phyloP scores from a whole-genome alignment of 64 coral and sea anemone genomes.

The Trachythela sp. region DNA sequence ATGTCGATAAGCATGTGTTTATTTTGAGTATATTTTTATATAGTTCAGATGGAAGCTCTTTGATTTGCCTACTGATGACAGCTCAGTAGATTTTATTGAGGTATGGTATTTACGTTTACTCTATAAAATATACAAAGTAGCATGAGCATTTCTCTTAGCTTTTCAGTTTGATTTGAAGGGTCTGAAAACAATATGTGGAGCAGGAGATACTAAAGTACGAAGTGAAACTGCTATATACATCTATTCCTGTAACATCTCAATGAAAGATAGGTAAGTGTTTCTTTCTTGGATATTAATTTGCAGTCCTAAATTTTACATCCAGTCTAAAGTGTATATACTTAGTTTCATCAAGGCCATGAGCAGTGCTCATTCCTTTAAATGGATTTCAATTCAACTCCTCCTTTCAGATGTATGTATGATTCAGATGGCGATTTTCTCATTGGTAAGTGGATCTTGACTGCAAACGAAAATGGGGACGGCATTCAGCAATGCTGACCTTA shows the following conservation, averaged over 20 bases:
- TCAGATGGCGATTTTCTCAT: constrained; percentile 94
- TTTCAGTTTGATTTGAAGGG: constrained; percentile 24
- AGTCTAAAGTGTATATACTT: no score
- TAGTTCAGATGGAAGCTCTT: constrained; percentile 89
- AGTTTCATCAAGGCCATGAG: no score
- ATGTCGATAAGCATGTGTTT: no score
- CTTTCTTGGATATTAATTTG: neutral
- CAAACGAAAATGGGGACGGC: no score
- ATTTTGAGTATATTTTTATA: neutral
- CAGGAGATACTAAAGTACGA: constrained; percentile 55
- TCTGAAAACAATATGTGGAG: constrained; percentile 73
- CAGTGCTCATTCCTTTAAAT: no score
- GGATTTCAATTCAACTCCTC: no score
- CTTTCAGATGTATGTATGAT: constrained; percentile 78
- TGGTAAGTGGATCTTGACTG: constrained; percentile 30
- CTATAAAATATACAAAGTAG: neutral
- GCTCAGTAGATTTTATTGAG: constrained; percentile 65
- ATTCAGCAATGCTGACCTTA: no score
- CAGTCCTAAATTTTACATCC: neutral
- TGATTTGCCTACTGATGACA: constrained; percentile 60
- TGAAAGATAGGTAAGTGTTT: constrained; percentile 73
- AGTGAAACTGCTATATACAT: constrained; percentile 73
- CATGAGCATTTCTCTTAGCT: neutral
- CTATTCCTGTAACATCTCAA: constrained; percentile 59
- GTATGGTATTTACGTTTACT: constrained; percentile 9